Evolutionary conservation across 2,888 invertebrate genomes (phyloP), one percentile per base, ranked within the genome.

Genomic region (Eupeodes luniger): DNA sequence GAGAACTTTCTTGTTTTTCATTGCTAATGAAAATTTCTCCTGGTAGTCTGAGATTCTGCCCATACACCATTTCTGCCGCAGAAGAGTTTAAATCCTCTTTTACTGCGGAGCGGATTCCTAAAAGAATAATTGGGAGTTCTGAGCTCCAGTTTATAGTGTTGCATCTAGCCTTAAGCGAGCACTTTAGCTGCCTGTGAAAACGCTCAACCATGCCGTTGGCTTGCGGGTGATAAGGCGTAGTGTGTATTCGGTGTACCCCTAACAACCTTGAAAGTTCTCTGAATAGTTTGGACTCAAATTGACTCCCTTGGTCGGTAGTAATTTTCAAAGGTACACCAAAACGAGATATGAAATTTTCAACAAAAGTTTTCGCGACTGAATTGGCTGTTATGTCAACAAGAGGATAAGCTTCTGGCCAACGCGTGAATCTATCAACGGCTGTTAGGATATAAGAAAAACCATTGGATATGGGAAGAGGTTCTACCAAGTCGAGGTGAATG

Each of bases 131-230:
- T 11, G 82, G 74, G 27, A 85, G 64, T 47, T 78, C 61, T 27
- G 80, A 61, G 55, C 69, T 77, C 72, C 34, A 27, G 27, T 27
- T 27, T 27, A 27, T 27, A 27, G 27, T 27, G 27, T 27, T 27
- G 27, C 27, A 27, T 61, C 74, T 62, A 4, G 75, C 57, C 51
- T 36, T 72, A 3, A 82, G 14, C 1, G 61, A 36, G 10, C 66
- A 12, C 66, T 84, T 84, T 5, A 87, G 19, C n/a, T 85, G 81
- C 1, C 81, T 61, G 19, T 88, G 85, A 5, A 75, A 78, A 0
- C 81, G 47, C 36, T 85, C 78, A 1, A 89, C 76, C 59, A 79
- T 36, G 10, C 81, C 84, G 36, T 84, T 84, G 0, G 81, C 27
- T 47, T 79, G 76, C 5, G 81, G 78, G 27, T 27, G 27, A 27